These are phyloP conservation scores for Notechis scutatus DNA, from an alignment of 2,113 vertebrate species.

Conservation along the genomic window DNA sequence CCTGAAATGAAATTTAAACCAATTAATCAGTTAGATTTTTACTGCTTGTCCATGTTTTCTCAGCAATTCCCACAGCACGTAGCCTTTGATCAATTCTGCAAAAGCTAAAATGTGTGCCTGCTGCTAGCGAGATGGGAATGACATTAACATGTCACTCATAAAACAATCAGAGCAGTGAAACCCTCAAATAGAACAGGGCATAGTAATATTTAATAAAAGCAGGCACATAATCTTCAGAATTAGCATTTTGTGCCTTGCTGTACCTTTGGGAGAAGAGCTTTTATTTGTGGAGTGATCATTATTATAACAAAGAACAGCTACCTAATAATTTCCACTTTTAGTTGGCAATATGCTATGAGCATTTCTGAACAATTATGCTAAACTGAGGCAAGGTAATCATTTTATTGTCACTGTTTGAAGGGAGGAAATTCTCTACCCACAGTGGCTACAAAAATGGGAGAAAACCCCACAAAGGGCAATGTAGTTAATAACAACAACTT, in stretches of 20 bases:
- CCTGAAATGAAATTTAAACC: conserved; percentile 89
- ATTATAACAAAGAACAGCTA: conserved; percentile 84
- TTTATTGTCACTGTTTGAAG: conserved; percentile 80
- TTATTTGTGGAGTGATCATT: conserved; percentile 87
- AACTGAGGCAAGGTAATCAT: conserved; percentile 78
- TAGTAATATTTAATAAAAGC: conserved; percentile 99
- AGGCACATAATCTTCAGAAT: conserved; percentile 94
- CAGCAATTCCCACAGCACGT: conserved; percentile 90
- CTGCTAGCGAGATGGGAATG: conserved; percentile 88
- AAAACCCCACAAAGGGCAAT: conserved; percentile 4
- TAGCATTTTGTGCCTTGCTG: conserved; percentile 90
- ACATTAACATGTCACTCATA: conserved; percentile 99
- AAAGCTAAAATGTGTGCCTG: conserved; percentile 83
- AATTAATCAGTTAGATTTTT: conserved; percentile 97
- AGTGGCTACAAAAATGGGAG: conserved; percentile 54
- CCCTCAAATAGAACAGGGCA: conserved; percentile 88
- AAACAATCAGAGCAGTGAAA: conserved; percentile 91
- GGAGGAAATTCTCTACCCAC: conserved; percentile 71
- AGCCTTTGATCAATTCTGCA: conserved; percentile 95
- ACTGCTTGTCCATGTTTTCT: conserved; percentile 93
- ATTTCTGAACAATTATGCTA: conserved; percentile 84
- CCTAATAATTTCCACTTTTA: conserved; percentile 84
- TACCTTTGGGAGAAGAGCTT: conserved; percentile 88
- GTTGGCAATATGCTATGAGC: conserved; percentile 79
- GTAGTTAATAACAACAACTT: conserved; percentile 11